Evolutionary conservation across 1,140 invertebrate species (phyloP).

Genomic region (Cataglyphis hispanica): DNA sequence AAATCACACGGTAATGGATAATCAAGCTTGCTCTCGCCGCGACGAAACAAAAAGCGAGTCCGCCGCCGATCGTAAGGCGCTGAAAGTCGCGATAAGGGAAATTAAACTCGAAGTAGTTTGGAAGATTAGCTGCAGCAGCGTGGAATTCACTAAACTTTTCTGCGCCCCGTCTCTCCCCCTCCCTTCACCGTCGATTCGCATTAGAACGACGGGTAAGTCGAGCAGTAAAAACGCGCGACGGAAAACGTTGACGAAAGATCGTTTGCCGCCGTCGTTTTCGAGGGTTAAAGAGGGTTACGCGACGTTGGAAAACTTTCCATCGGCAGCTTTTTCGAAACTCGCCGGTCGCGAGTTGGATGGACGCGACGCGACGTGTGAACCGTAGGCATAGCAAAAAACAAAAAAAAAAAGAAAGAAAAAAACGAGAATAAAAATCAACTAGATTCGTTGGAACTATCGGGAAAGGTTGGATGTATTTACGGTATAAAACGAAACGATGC

Average conservation of each 20-base stretch:
- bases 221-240: conserved; percentile 55
- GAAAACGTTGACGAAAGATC: conserved; percentile 68
- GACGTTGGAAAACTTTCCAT: conserved; percentile 31
- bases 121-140: conserved; percentile 63
- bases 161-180: background rate
- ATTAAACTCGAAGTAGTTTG: conserved; percentile 69
- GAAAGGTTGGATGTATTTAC: conserved; percentile 57
- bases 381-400: background rate
- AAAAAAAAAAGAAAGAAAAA: background rate
- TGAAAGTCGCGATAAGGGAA: conserved; percentile 61
- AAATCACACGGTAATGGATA: conserved; percentile 63
- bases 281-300: conserved; percentile 57
- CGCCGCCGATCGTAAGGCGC: conserved; percentile 49
- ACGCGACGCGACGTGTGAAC: conserved; percentile 27
- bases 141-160: conserved; percentile 68
- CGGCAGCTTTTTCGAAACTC: conserved; percentile 37
- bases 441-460: conserved; percentile 39
- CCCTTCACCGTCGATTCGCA: conserved; percentile 45
- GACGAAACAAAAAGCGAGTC: conserved; percentile 53
- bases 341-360: background rate
- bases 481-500: conserved; percentile 45
- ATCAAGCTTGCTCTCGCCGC: conserved; percentile 58
- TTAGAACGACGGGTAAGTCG: conserved; percentile 55
- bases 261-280: conserved; percentile 29
- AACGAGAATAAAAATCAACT: background rate